These are phyloP conservation scores for Arctia plantaginis DNA, from an alignment of 2,888 invertebrate species.

Conservation along the genomic window DNA sequence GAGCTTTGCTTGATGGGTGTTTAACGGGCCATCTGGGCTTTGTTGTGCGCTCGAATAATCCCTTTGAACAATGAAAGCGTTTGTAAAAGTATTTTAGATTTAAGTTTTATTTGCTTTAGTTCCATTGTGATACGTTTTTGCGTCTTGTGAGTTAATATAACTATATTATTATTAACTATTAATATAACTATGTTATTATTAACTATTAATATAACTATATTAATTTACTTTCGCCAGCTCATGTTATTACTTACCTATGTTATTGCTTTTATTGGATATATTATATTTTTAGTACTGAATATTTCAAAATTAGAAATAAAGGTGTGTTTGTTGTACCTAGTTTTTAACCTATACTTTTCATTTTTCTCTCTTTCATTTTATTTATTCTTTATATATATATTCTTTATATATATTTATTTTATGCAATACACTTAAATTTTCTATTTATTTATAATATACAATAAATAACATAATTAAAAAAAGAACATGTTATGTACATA, in stretches of 20 bases:
- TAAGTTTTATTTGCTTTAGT: constrained; percentile 15
- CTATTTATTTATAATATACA: no score
- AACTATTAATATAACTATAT: not conserved
- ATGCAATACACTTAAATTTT: no score
- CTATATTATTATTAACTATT: no score
- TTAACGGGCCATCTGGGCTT: constrained; percentile 47
- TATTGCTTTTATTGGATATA: not conserved
- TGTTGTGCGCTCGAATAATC: constrained; percentile 44
- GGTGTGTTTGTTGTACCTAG: no score
- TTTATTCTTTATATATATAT: no score
- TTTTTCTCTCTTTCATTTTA: no score
- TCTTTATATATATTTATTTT: no score
- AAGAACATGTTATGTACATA: no score
- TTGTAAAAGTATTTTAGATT: constrained; percentile 44
- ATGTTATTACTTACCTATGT: not conserved
- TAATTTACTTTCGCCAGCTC: not conserved
- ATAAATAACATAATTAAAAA: no score
- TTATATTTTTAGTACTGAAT: not conserved
- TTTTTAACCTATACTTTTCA: no score
- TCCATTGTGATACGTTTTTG: not conserved
- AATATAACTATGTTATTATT: no score
- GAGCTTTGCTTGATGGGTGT: constrained; percentile 45
- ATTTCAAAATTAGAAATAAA: no score
- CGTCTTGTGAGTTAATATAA: not conserved
- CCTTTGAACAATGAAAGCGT: constrained; percentile 42